Conservation (phyloP, 2,797 vertebrate genomes). For the Parauchenoglanis punctatus region DNA sequence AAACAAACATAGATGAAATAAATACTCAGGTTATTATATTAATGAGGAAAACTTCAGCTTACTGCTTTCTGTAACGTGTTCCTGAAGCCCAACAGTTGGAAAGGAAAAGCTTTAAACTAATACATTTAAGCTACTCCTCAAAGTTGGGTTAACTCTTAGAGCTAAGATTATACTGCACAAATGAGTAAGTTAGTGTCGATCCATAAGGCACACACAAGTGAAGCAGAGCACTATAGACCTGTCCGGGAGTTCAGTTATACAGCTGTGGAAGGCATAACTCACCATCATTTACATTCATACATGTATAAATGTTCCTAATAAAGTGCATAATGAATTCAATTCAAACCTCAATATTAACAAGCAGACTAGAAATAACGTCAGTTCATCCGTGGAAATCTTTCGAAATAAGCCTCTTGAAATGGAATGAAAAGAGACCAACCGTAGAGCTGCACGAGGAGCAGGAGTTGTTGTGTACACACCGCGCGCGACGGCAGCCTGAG, state of each 20-base stretch:
- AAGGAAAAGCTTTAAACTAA: background rate
- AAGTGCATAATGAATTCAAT: background rate
- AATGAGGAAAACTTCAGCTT: background rate
- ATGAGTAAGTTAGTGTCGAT: background rate
- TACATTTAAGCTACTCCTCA: background rate
- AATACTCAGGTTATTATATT: background rate
- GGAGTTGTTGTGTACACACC: background rate
- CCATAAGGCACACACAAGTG: background rate
- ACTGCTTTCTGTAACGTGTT: background rate
- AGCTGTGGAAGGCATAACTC: background rate
- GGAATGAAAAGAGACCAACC: background rate
- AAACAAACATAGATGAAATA: background rate
- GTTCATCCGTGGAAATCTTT: too few species aligned
- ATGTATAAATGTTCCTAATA: background rate
- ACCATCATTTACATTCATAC: background rate
- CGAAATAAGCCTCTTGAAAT: background rate
- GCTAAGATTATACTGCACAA: background rate
- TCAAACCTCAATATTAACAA: too few species aligned
- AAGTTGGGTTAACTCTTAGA: background rate
- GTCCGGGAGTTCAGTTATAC: background rate
- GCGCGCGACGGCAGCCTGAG: slow-evolving; percentile 15
- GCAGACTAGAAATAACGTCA: background rate
- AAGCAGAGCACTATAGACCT: background rate
- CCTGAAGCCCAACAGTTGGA: background rate
- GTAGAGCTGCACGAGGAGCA: background rate